Evolutionary conservation across 1,140 invertebrate species (phyloP).

Genomic region (Stegodyphus dumicola): DNA sequence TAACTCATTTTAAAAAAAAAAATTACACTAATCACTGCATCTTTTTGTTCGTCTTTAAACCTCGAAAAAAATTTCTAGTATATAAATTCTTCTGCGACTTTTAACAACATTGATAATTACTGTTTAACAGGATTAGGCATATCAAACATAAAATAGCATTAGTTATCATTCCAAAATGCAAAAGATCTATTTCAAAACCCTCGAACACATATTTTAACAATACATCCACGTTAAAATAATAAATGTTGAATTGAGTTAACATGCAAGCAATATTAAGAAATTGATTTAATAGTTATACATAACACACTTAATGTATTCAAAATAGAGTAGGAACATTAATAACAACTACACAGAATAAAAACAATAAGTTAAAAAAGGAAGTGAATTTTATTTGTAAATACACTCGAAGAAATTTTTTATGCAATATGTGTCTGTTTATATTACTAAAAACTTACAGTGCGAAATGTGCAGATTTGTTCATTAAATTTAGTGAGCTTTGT

Average conservation of each 20-base stretch:
- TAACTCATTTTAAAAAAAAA: no score
- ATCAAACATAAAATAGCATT: no score
- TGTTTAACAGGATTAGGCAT: no score
- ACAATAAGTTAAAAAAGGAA: not conserved
- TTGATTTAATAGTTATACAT: not conserved
- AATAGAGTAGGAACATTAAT: conserved; percentile 19
- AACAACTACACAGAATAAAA: conserved; percentile 8
- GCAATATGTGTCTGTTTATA: conserved; percentile 15
- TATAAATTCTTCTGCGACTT: no score
- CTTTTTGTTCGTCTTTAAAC: no score
- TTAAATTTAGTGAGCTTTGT: conserved; percentile 46
- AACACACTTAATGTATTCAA: not conserved
- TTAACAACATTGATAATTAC: no score
- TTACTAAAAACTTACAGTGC: conserved; percentile 42
- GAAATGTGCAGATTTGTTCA: conserved; percentile 48
- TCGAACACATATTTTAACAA: no score
- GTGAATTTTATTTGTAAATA: conserved; percentile 9
- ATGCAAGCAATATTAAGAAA: not conserved
- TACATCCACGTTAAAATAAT: no score
- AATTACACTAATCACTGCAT: no score
- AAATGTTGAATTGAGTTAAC: not conserved
- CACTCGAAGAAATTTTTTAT: not conserved
- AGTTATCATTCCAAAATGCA: no score
- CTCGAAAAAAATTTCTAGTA: no score
- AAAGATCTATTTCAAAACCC: no score